These are phyloP conservation scores for Adoxophyes honmai DNA, from an alignment of 1,140 invertebrate genomes.

Conservation along the genomic window DNA sequence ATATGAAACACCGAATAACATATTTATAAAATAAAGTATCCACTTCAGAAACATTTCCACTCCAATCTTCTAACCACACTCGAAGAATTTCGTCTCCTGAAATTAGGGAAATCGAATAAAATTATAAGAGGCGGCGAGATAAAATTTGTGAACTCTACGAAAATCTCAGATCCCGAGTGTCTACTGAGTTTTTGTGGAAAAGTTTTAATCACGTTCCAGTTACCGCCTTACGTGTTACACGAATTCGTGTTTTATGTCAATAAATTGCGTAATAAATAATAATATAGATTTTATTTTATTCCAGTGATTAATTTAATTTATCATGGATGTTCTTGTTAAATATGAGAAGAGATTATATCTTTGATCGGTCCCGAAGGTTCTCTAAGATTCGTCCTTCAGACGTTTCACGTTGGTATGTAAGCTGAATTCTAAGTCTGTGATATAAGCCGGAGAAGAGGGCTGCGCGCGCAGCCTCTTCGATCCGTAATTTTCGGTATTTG, in stretches of 20 bases:
- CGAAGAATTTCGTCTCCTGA: background rate
- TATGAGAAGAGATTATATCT: background rate
- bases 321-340: no score
- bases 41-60: background rate
- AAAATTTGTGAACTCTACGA: background rate
- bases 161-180: constrained; percentile 1
- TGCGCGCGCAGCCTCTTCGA: constrained; percentile 68
- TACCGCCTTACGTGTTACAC: background rate
- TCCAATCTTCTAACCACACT: background rate
- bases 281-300: no score
- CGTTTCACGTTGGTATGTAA: background rate
- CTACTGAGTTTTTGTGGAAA: constrained; percentile 5
- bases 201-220: constrained; percentile 9
- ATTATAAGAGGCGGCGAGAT: background rate
- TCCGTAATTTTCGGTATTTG: constrained; percentile 43
- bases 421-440: background rate
- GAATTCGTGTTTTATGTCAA: background rate
- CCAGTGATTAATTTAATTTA: no score
- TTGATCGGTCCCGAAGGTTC: background rate
- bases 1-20: background rate
- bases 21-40: no score
- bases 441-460: constrained; percentile 3
- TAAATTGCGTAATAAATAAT: no score
- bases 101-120: background rate
- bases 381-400: background rate